A percentile compares a stretch with the other conserved stretches of the same genome.
phyloP scores from a whole-genome alignment of 2,113 vertebrate genomes.

The Corythornis vintsioides region DNA sequence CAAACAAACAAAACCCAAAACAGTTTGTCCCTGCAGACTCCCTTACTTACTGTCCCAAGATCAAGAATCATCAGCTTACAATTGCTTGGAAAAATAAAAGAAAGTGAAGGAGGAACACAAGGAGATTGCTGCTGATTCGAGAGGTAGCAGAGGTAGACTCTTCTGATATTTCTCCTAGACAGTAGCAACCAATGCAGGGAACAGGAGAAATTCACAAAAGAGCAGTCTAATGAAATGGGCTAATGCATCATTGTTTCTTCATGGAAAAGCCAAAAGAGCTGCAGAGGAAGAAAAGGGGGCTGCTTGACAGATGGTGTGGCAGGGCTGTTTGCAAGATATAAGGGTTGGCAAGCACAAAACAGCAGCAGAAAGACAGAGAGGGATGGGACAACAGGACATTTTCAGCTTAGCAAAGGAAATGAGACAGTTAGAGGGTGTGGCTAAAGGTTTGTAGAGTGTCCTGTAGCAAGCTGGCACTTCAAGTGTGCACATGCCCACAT shows the following conservation, averaged over 20 bases:
- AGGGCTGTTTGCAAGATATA: not conserved
- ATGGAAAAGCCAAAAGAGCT: not conserved
- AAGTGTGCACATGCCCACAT: not conserved
- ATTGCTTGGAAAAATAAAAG: not conserved
- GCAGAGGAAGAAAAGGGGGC: not conserved
- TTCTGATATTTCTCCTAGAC: not conserved
- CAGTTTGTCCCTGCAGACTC: not conserved
- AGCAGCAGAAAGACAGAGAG: not conserved
- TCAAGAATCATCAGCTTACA: not conserved
- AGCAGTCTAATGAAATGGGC: not conserved
- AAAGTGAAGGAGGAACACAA: not conserved
- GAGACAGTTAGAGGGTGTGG: not conserved
- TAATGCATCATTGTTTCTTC: not conserved
- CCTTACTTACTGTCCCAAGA: not conserved
- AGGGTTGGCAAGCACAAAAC: not conserved
- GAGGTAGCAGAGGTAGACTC: not conserved
- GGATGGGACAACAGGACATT: not conserved
- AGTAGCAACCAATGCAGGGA: not conserved
- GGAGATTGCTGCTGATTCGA: not conserved
- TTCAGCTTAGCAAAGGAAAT: not conserved
- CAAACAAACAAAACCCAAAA: too few relatives aligned
- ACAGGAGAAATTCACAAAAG: not conserved
- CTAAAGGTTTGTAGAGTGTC: not conserved
- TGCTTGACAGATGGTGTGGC: not conserved
- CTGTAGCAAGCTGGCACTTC: not conserved